Conservation (phyloP, 2,797 vertebrate genomes). For the Pangasius djambal region DNA sequence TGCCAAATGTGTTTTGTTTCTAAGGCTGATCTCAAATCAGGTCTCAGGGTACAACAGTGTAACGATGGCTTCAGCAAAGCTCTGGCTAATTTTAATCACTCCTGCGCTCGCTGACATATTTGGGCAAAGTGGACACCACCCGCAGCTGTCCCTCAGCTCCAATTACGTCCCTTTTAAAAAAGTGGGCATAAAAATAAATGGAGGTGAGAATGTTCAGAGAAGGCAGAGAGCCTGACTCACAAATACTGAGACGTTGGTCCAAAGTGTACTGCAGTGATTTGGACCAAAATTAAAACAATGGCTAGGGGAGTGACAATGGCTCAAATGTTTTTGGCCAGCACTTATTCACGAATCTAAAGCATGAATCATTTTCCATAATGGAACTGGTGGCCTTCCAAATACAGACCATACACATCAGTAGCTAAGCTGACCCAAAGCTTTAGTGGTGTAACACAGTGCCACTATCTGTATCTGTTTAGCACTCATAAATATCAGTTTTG, state of each 20-base stretch:
- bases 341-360: conserved; percentile 32
- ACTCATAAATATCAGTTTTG: background rate
- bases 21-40: conserved; percentile 1
- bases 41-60: background rate
- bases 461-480: background rate
- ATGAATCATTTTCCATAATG: conserved; percentile 43
- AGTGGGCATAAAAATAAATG: conserved; percentile 58
- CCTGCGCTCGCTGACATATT: conserved; percentile 54
- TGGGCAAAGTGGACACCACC: conserved; percentile 53
- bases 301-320: conserved; percentile 15
- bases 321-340: conserved; percentile 35
- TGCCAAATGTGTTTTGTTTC: background rate
- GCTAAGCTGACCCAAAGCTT: background rate
- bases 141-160: conserved; percentile 61
- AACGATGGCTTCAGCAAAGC: background rate
- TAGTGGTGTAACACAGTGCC: background rate
- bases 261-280: conserved; percentile 30
- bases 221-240: conserved; percentile 38
- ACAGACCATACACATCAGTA: conserved; percentile 13
- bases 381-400: conserved; percentile 15
- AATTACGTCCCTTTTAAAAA: conserved; percentile 52
- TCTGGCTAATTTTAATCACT: conserved; percentile 61
- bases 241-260: conserved; percentile 39
- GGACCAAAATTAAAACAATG: conserved; percentile 45
- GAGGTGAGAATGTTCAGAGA: conserved; percentile 48